Conservation (phyloP, 2,888 invertebrate species). For the Caenorhabditis angaria region DNA sequence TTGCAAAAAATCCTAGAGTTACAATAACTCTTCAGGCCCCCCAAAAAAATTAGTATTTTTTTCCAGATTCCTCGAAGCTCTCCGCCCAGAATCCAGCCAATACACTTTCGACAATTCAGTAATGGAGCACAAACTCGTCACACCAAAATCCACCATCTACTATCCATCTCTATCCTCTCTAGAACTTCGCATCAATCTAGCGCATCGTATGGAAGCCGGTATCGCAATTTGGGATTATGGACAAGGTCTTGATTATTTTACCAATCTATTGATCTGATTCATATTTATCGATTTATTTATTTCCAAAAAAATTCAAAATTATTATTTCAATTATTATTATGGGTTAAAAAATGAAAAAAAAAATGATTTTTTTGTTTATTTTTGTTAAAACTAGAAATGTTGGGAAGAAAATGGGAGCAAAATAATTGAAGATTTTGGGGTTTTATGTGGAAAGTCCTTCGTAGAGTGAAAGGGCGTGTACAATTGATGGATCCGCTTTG, state of each 20-base stretch:
- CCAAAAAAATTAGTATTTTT: slow-evolving; percentile 10
- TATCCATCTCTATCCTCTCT: slow-evolving; percentile 63
- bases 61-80: slow-evolving; percentile 56
- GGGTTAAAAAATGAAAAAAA: not conserved
- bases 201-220: slow-evolving; percentile 53
- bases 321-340: slow-evolving; percentile 1
- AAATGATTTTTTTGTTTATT: too few relatives aligned
- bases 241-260: slow-evolving; percentile 59
- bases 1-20: too few relatives aligned
- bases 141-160: slow-evolving; percentile 28
- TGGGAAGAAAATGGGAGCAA: not conserved
- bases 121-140: slow-evolving; percentile 53
- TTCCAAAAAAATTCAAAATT: not conserved
- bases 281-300: not conserved
- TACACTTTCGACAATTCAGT: slow-evolving; percentile 56
- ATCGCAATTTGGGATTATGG: slow-evolving; percentile 70
- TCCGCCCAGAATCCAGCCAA: slow-evolving; percentile 35
- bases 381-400: too few relatives aligned
- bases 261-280: slow-evolving; percentile 25
- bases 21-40: not conserved
- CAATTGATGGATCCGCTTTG: slow-evolving; percentile 96
- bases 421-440: not conserved
- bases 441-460: slow-evolving; percentile 71
- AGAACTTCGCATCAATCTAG: slow-evolving; percentile 60
- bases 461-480: slow-evolving; percentile 83